A percentile compares a stretch with the other conserved stretches of the same genome.
phyloP scores from a whole-genome alignment of 1,140 invertebrate species.

The Drosophila yakuba region DNA sequence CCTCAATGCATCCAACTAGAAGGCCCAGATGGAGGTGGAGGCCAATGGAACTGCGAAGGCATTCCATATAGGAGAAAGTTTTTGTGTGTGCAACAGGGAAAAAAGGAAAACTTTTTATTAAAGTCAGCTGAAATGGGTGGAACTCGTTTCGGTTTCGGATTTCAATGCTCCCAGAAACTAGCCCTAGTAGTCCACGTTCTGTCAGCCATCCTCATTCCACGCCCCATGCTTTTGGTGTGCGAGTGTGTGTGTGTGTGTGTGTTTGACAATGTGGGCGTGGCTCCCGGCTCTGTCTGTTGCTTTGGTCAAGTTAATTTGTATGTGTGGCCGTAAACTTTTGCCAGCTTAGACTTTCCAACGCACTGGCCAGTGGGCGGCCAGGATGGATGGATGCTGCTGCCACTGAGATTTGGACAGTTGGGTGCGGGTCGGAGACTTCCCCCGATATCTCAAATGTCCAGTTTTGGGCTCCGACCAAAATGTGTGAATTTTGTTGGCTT shows the following conservation, averaged over 20 bases:
- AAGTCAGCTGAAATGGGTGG: constrained; percentile 66
- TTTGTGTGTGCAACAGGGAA: constrained; percentile 33
- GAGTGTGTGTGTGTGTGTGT: constrained; percentile 39
- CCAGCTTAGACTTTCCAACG: constrained; percentile 76
- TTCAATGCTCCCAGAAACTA: constrained; percentile 21
- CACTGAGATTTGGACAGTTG: constrained; percentile 24
- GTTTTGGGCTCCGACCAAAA: constrained; percentile 61
- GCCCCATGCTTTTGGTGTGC: not conserved
- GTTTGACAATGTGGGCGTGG: constrained; percentile 74
- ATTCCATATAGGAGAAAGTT: constrained; percentile 61
- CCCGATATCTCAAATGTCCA: constrained; percentile 76
- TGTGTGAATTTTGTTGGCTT: constrained; percentile 82
- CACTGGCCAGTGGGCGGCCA: constrained; percentile 47
- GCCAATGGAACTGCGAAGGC: constrained; percentile 9
- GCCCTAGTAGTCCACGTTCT: constrained; percentile 5
- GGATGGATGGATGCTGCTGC: constrained; percentile 22
- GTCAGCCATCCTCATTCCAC: not conserved
- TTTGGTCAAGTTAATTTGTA: constrained; percentile 80
- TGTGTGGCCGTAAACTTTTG: constrained; percentile 81
- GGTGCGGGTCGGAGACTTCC: constrained; percentile 19
- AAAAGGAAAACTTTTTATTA: constrained; percentile 73
- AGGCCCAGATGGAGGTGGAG: constrained; percentile 20
- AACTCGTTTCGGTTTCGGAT: constrained; percentile 52
- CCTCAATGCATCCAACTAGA: constrained; percentile 72
- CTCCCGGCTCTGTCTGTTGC: constrained; percentile 54